These are phyloP conservation scores for Linnaemya vulpina DNA, from an alignment of 2,888 invertebrate species.

Conservation along the genomic window DNA sequence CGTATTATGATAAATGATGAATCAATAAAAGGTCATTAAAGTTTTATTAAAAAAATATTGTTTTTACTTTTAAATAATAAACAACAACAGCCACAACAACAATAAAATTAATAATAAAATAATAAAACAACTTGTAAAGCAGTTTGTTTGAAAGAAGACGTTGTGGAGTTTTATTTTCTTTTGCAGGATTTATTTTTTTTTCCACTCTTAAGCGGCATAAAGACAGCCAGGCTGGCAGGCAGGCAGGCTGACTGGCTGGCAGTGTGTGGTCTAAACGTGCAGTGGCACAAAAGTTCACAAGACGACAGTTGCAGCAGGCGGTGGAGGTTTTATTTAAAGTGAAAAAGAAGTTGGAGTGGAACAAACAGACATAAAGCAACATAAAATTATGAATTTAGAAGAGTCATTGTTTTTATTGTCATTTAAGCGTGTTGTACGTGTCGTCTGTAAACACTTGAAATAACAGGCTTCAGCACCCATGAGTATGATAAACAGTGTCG, in stretches of 20 bases:
- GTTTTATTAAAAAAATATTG: slow-evolving; percentile 61
- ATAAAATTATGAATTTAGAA: slow-evolving; percentile 69
- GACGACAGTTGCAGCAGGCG: slow-evolving; percentile 24
- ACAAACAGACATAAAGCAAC: slow-evolving; percentile 11
- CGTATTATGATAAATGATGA: slow-evolving; percentile 66
- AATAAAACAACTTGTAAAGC: slow-evolving; percentile 61
- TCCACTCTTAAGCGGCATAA: slow-evolving; percentile 18
- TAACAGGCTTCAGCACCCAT: slow-evolving; percentile 71
- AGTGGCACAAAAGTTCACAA: slow-evolving; percentile 63
- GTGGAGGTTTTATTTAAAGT: slow-evolving; percentile 14
- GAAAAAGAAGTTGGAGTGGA: slow-evolving; percentile 49
- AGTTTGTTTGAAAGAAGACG: slow-evolving; percentile 44
- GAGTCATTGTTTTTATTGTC: slow-evolving; percentile 72
- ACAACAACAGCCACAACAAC: slow-evolving; percentile 1
- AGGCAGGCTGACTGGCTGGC: background rate
- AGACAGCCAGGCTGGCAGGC: background rate
- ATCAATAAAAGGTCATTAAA: slow-evolving; percentile 71
- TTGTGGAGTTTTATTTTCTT: slow-evolving; percentile 12
- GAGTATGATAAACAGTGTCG: slow-evolving; percentile 43
- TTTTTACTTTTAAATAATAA: slow-evolving; percentile 31
- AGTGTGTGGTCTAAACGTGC: slow-evolving; percentile 68
- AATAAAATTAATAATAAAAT: slow-evolving; percentile 47
- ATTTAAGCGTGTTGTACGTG: slow-evolving; percentile 72
- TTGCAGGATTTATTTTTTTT: background rate
- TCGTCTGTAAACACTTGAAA: slow-evolving; percentile 71